Percentiles rank a stretch among this genome's conserved stretches.
These are phyloP conservation scores for Oppia nitens DNA, from an alignment of 1,140 invertebrate species.

Conservation along the genomic window DNA sequence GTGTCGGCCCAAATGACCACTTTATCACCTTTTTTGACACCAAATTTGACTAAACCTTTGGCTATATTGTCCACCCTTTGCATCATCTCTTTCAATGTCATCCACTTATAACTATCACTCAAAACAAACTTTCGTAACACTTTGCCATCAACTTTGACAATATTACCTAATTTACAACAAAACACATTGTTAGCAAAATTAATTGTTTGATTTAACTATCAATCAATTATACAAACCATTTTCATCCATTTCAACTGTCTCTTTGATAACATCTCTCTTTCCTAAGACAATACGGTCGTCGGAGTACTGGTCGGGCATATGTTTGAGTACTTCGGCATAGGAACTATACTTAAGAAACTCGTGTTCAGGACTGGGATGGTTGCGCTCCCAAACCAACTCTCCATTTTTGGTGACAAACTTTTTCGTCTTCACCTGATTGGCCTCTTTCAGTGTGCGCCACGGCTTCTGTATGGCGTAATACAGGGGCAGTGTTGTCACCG, in stretches of 20 bases:
- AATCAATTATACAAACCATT: slow-evolving; percentile 1
- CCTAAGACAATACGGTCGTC: not conserved
- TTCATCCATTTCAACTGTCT: not conserved
- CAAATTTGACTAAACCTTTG: slow-evolving; percentile 21
- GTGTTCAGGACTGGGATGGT: not conserved
- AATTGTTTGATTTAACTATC: not conserved
- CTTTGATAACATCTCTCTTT: not conserved
- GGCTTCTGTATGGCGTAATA: slow-evolving; percentile 70
- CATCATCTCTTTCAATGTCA: slow-evolving; percentile 62
- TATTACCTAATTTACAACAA: not conserved
- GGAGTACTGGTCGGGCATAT: not conserved
- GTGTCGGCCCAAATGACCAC: slow-evolving; percentile 34
- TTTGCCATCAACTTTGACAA: slow-evolving; percentile 4
- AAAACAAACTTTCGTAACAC: slow-evolving; percentile 6
- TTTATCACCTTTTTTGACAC: slow-evolving; percentile 25
- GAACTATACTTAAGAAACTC: not conserved
- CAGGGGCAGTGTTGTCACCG: slow-evolving; percentile 51
- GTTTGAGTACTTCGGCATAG: not conserved
- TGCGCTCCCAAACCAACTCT: slow-evolving; percentile 3
- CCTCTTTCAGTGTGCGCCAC: slow-evolving; percentile 39
- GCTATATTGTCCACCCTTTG: slow-evolving; percentile 51
- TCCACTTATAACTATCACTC: slow-evolving; percentile 66
- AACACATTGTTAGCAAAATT: not conserved
- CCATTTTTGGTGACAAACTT: not conserved
- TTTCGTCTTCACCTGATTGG: not conserved